These are phyloP conservation scores for Trichopria drosophilae DNA, from an alignment of 2,888 invertebrate genomes.

Conservation along the genomic window DNA sequence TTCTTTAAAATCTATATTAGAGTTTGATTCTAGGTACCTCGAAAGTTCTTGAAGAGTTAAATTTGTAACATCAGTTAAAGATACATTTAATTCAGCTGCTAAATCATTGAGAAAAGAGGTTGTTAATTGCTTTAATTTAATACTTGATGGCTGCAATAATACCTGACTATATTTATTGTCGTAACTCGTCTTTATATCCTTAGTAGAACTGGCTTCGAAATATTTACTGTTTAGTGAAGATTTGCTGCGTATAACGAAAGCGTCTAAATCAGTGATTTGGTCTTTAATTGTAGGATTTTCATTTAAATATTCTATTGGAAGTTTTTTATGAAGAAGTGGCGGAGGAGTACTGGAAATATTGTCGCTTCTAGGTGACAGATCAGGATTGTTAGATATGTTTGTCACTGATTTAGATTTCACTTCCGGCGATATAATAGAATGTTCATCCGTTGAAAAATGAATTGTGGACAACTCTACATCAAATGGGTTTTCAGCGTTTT, in stretches of 20 bases:
- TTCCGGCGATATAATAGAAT: too few species aligned
- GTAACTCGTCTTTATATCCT: conserved; percentile 42
- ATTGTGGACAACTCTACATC: too few species aligned
- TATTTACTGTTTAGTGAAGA: conserved; percentile 43
- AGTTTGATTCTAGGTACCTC: conserved; percentile 67
- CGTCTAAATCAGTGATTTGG: conserved; percentile 63
- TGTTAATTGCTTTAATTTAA: conserved; percentile 80
- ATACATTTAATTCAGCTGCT: conserved; percentile 75
- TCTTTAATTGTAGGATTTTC: conserved; percentile 65
- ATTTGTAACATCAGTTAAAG: conserved; percentile 75
- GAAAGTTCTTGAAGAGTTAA: conserved; percentile 88
- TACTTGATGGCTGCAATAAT: conserved; percentile 59
- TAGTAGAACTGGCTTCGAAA: conserved; percentile 36
- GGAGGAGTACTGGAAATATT: conserved; percentile 70
- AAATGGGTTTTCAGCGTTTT: too few species aligned
- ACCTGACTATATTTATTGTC: conserved; percentile 54
- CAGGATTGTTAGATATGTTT: too few species aligned
- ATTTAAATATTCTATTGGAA: conserved; percentile 63
- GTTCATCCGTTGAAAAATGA: too few species aligned
- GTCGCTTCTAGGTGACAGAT: conserved; percentile 71
- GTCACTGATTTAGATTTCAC: too few species aligned
- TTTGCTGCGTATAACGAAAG: conserved; percentile 59
- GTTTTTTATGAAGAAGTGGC: conserved; percentile 74
- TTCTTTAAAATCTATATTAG: too few species aligned
- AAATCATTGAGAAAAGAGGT: conserved; percentile 81